phyloP scores from a whole-genome alignment of 2,888 invertebrate species.

The Leistus spinibarbis region DNA sequence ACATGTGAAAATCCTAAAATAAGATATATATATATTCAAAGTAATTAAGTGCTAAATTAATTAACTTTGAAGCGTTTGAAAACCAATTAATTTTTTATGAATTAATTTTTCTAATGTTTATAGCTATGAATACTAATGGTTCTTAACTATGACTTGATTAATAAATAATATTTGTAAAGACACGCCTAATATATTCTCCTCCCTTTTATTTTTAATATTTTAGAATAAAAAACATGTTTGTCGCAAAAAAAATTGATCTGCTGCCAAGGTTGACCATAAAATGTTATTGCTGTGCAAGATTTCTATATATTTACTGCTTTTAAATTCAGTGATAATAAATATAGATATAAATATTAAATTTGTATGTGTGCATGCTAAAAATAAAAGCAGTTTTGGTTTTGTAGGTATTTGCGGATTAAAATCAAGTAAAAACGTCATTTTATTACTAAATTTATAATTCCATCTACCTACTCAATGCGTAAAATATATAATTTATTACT shows the following conservation, averaged over 20 bases:
- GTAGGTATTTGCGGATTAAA: background rate
- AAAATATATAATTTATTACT: background rate
- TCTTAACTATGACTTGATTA: conserved; percentile 13
- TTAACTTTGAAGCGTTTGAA: conserved; percentile 27
- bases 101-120: conserved; percentile 15
- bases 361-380: background rate
- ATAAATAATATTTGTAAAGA: conserved; percentile 18
- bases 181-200: background rate
- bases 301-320: conserved; percentile 7
- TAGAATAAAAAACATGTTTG: background rate
- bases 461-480: background rate
- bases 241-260: background rate
- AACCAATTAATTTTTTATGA: conserved; percentile 23
- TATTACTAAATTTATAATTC: background rate
- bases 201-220: background rate
- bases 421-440: background rate
- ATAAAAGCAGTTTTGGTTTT: background rate
- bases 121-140: conserved; percentile 10
- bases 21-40: background rate
- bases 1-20: too few relatives aligned
- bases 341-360: conserved; percentile 13
- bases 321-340: conserved; percentile 16
- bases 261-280: conserved; percentile 15
- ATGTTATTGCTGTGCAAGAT: conserved; percentile 12
- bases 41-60: conserved; percentile 28